A percentile compares a stretch with the other conserved stretches of the same genome.
phyloP scores from a whole-genome alignment of 2,888 invertebrate genomes.

The Seira ritae region DNA sequence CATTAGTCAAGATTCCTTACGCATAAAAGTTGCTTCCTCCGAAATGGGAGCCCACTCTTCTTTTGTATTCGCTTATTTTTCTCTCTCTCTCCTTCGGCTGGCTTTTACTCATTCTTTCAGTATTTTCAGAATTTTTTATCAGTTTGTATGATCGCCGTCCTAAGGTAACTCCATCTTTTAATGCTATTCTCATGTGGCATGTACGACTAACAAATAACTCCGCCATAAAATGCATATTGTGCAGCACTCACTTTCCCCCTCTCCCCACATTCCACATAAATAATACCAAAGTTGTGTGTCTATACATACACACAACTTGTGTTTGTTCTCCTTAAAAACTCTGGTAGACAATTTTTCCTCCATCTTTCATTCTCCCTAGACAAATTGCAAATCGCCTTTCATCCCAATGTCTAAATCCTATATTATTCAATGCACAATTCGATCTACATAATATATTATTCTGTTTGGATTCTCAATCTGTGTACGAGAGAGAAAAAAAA shows the following conservation, averaged over 20 bases:
- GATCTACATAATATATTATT: no score
- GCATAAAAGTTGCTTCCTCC: slow-evolving; percentile 57
- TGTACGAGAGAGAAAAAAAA: no score
- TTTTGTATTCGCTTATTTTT: slow-evolving; percentile 46
- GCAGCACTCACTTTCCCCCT: slow-evolving; percentile 23
- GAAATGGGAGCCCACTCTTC: slow-evolving; percentile 50
- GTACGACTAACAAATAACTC: slow-evolving; percentile 10
- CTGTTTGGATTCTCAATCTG: no score
- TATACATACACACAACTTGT: no score
- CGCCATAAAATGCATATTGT: slow-evolving; percentile 23
- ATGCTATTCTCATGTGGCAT: slow-evolving; percentile 39
- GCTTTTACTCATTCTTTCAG: slow-evolving; percentile 33
- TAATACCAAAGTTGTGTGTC: background rate
- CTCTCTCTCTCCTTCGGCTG: slow-evolving; percentile 27
- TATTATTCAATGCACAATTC: slow-evolving; percentile 1
- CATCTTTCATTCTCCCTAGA: slow-evolving; percentile 19
- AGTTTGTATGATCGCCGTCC: slow-evolving; percentile 52
- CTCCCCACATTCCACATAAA: slow-evolving; percentile 20
- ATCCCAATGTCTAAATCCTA: slow-evolving; percentile 13
- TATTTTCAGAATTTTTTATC: slow-evolving; percentile 21
- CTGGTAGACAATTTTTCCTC: background rate
- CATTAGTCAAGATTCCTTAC: slow-evolving; percentile 63
- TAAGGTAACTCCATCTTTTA: slow-evolving; percentile 39
- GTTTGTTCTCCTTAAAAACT: background rate
- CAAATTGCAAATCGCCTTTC: slow-evolving; percentile 18